Evolutionary conservation across 2,797 vertebrate genomes (phyloP), one percentile per base, ranked within the genome.

Genomic region (Argentina silus): DNA sequence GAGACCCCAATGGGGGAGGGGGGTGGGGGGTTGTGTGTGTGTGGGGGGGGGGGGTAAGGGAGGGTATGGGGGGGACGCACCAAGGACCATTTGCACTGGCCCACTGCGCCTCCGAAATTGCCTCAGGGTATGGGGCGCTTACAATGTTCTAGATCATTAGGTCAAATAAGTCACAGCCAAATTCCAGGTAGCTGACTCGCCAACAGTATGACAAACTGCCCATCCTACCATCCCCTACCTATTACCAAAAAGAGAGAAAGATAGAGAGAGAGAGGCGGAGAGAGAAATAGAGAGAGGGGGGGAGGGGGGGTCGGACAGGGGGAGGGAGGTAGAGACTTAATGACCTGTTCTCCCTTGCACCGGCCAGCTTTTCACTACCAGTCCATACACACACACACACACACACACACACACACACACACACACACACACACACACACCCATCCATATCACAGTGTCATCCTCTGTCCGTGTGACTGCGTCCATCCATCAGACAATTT

Each of bases 111-210:
- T 83, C 90, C 74, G 89, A 93, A 93, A 94, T 94, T 94, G 93
- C 92, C 92, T 93, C 91, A 92, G 91, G 93, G 91, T 91, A 90
- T 89, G 92, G 89, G 91, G 92, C 93, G 88, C 93, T 93, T 93
- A 93, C 91, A 93, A 94, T 94, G 93, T 94, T 94, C 93, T 95
- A 93, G 92, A 94, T 93, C 93, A 94, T 94, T 95, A 94, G 94
- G 92, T 94, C 93, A 94, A 93, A 94, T 94, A 95, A 94, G 93
- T 94, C 93, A 94, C 90, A 90, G 89, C 89, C 86, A 91, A 91
- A 93, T 90, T 93, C 91, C 93, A 90, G 94, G 91, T 93, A 91
- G 92, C 91, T 92, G 90, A 88, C 85, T 83, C 87, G 86, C 88
- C 91, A 87, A 74, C 63, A 67, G 57, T 53, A 91, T 92, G 92